Conservation (phyloP, 1,140 invertebrate genomes). For the Brachionus calyciflorus region DNA sequence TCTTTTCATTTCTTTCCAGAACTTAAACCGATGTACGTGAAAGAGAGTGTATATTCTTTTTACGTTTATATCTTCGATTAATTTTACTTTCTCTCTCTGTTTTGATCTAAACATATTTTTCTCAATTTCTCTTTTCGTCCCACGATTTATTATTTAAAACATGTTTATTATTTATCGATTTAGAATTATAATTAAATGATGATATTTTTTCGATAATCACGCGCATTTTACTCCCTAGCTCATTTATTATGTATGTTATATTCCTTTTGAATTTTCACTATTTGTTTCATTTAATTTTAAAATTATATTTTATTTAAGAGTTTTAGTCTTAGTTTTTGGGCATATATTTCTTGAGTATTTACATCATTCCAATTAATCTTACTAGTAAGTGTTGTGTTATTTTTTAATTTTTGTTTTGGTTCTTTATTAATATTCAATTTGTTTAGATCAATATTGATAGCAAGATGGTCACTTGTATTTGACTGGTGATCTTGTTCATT, state of each 20-base stretch:
- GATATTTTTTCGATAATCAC: not conserved
- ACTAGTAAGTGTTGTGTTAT: not conserved
- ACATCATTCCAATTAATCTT: not conserved
- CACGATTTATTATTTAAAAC: not conserved
- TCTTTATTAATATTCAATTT: not conserved
- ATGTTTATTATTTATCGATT: not conserved
- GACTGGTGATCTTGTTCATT: not conserved
- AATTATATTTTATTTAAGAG: not conserved
- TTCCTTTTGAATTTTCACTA: not conserved
- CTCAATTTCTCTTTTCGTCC: not conserved
- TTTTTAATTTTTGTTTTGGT: not conserved
- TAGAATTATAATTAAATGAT: too few relatives aligned
- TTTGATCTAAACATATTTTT: not conserved
- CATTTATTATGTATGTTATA: not conserved
- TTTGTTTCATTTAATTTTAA: not conserved
- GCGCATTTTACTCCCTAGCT: not conserved
- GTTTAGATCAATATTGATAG: not conserved
- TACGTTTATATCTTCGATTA: not conserved
- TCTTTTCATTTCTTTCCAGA: not conserved
- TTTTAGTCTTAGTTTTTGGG: not conserved
- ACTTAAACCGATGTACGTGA: not conserved
- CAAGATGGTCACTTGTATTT: not conserved
- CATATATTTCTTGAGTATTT: not conserved
- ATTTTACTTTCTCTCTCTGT: not conserved
- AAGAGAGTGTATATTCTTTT: not conserved